phyloP scores from a whole-genome alignment of 2,888 invertebrate genomes.

The Dendrolimus pini region DNA sequence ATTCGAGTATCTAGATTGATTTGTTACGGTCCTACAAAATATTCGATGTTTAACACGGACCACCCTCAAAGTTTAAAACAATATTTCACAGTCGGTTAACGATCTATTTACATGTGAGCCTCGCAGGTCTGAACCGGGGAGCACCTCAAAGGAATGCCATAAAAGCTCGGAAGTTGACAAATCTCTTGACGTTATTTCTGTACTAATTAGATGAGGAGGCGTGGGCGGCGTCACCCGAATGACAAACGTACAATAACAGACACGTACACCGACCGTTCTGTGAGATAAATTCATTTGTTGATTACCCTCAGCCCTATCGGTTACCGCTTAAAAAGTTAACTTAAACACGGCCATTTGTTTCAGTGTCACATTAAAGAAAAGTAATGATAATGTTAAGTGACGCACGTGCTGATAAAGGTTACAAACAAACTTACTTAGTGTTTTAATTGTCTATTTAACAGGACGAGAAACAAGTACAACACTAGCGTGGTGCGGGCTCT shows the following conservation, averaged over 20 bases:
- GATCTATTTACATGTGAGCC: slow-evolving; percentile 57
- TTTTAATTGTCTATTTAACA: slow-evolving; percentile 5
- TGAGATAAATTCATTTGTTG: slow-evolving; percentile 44
- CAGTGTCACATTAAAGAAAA: slow-evolving; percentile 24
- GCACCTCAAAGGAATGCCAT: slow-evolving; percentile 62
- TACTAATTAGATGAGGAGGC: slow-evolving; percentile 68
- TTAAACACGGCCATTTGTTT: slow-evolving; percentile 24
- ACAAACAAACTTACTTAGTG: slow-evolving; percentile 3
- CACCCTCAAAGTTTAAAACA: slow-evolving; percentile 49
- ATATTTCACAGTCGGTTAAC: slow-evolving; percentile 63
- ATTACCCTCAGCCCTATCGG: slow-evolving; percentile 15
- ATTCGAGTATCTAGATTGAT: slow-evolving; percentile 22
- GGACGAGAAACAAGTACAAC: background rate
- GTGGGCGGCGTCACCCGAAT: slow-evolving; percentile 48
- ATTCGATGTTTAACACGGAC: slow-evolving; percentile 30
- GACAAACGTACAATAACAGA: slow-evolving; percentile 42
- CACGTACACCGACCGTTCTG: slow-evolving; percentile 19
- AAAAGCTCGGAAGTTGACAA: slow-evolving; percentile 72
- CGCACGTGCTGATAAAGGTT: slow-evolving; percentile 8
- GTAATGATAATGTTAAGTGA: slow-evolving; percentile 13
- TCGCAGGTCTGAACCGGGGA: slow-evolving; percentile 32
- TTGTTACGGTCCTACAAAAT: slow-evolving; percentile 21
- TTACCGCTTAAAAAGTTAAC: slow-evolving; percentile 16
- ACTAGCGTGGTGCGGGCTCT: background rate
- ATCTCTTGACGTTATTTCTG: slow-evolving; percentile 67